phyloP scores from a whole-genome alignment of 2,888 invertebrate genomes.

The Exocentrus adspersus region DNA sequence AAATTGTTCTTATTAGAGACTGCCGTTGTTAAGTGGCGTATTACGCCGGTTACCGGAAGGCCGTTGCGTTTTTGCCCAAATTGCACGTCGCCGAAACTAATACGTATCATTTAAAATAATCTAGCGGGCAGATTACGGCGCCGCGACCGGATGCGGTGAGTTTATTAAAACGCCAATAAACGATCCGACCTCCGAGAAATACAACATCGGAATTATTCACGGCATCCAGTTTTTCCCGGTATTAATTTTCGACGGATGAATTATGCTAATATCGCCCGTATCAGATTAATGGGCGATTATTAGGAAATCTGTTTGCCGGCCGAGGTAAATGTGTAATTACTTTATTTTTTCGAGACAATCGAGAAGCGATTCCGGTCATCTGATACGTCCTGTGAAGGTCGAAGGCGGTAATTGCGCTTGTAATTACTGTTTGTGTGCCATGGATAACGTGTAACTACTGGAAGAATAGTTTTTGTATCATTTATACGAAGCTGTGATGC shows the following conservation, averaged over 20 bases:
- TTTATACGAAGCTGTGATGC: no score
- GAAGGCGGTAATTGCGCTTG: no score
- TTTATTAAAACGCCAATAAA: conserved; percentile 37
- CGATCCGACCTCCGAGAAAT: conserved; percentile 31
- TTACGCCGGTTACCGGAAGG: background rate
- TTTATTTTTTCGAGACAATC: no score
- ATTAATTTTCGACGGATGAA: conserved; percentile 18
- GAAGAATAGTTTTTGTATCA: no score
- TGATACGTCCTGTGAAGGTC: no score
- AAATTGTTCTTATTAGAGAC: background rate
- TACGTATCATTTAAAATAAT: conserved; percentile 33
- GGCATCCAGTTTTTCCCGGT: conserved; percentile 1
- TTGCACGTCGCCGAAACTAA: background rate
- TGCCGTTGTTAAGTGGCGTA: background rate
- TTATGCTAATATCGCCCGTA: conserved; percentile 16
- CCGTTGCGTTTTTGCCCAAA: background rate
- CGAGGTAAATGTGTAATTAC: background rate
- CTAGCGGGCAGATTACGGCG: conserved; percentile 22
- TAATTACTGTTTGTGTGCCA: background rate
- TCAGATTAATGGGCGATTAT: conserved; percentile 8
- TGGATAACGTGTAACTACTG: no score
- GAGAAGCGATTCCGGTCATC: no score
- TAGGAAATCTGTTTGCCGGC: conserved; percentile 6
- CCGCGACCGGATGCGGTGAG: conserved; percentile 33
- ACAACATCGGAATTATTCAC: conserved; percentile 16